Evolutionary conservation across 2,888 invertebrate species (phyloP).

Genomic region (Drosophila neonasuta): DNA sequence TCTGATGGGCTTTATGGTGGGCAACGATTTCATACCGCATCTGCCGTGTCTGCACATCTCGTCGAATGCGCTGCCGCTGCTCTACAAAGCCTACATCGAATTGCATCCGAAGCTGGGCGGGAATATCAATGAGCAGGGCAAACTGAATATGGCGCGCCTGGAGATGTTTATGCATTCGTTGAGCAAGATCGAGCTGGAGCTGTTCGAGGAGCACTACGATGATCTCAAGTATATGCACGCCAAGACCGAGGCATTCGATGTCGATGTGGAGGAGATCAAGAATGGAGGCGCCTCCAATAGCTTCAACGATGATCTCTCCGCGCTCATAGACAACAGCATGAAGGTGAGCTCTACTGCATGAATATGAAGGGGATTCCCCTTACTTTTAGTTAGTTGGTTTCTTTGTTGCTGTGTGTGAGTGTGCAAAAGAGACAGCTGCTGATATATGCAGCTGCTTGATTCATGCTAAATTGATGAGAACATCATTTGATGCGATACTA

Average conservation of each 20-base stretch:
- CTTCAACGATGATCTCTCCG: conserved; percentile 72
- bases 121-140: conserved; percentile 96
- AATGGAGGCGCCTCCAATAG: conserved; percentile 37
- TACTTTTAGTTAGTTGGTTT: neutral
- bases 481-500: too few relatives aligned
- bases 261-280: conserved; percentile 72
- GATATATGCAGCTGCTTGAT: too few relatives aligned
- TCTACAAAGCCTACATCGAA: conserved; percentile 94
- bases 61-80: conserved; percentile 92
- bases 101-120: conserved; percentile 93
- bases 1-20: conserved; percentile 97
- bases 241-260: conserved; percentile 84
- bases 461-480: too few relatives aligned
- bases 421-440: neutral
- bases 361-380: neutral
- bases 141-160: conserved; percentile 91
- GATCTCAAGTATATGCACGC: conserved; percentile 92
- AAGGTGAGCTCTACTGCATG: conserved; percentile 53
- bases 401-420: neutral
- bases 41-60: conserved; percentile 97
- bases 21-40: conserved; percentile 99
- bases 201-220: conserved; percentile 89
- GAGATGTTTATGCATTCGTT: conserved; percentile 91
- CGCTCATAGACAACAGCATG: conserved; percentile 76
- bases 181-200: conserved; percentile 88